Evolutionary conservation across 2,888 invertebrate genomes (phyloP).

Genomic region (Podabrus alpinus): DNA sequence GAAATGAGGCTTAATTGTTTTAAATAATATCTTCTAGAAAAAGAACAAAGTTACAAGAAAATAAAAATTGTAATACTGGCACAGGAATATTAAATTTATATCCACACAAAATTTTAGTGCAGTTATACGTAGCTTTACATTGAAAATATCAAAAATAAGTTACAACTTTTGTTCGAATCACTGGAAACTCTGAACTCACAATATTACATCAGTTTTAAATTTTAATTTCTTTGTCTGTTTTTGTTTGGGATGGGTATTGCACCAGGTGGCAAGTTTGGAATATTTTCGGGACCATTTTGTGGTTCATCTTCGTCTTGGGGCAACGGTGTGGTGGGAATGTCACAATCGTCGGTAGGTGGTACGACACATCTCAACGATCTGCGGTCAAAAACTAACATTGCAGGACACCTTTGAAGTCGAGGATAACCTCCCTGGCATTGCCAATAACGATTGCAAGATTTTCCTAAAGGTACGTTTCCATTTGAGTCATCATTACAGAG

Average conservation of each 20-base stretch:
- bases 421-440: slow-evolving; percentile 94
- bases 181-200: slow-evolving; percentile 3
- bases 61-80: slow-evolving; percentile 20
- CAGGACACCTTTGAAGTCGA: slow-evolving; percentile 85
- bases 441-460: slow-evolving; percentile 93
- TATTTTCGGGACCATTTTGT: slow-evolving; percentile 50
- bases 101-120: slow-evolving; percentile 8
- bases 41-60: not conserved
- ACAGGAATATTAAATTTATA: slow-evolving; percentile 12
- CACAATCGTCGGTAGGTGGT: slow-evolving; percentile 89
- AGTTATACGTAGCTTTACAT: not conserved
- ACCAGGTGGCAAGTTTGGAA: slow-evolving; percentile 54
- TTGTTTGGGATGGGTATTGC: slow-evolving; percentile 52
- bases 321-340: slow-evolving; percentile 77
- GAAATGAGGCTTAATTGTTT: not conserved
- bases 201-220: slow-evolving; percentile 1
- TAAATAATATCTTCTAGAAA: not conserved
- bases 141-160: slow-evolving; percentile 6
- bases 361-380: slow-evolving; percentile 83
- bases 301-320: slow-evolving; percentile 61
- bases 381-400: slow-evolving; percentile 86
- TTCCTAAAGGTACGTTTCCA: slow-evolving; percentile 88
- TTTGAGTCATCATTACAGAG: slow-evolving; percentile 90
- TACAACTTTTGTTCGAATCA: not conserved
- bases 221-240: slow-evolving; percentile 35